Evolutionary conservation across 2,797 vertebrate species (phyloP).

Genomic region (Chrosomus eos): DNA sequence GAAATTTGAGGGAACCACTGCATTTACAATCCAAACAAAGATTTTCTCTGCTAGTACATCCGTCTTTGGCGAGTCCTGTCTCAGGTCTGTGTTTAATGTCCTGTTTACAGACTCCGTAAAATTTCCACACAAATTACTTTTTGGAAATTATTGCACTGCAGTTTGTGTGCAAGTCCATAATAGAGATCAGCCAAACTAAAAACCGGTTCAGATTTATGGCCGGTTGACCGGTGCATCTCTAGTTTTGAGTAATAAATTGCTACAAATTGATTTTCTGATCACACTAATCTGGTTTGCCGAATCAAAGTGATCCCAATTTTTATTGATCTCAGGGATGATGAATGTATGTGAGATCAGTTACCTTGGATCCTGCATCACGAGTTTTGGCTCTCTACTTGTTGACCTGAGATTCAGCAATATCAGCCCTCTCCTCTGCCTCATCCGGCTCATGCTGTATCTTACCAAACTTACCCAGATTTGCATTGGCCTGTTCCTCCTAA

Average conservation of each 20-base stretch:
- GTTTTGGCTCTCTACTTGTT: slow-evolving; percentile 79
- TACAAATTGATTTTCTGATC: neutral
- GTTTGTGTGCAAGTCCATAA: no score
- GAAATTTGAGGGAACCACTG: neutral
- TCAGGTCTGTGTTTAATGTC: neutral
- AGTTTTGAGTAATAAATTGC: neutral
- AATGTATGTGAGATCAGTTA: slow-evolving; percentile 37
- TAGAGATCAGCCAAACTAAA: neutral
- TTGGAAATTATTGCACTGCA: neutral
- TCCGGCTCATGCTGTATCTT: slow-evolving; percentile 86
- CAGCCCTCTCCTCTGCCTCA: slow-evolving; percentile 79
- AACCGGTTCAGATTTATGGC: no score
- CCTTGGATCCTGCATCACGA: slow-evolving; percentile 75
- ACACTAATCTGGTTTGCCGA: neutral
- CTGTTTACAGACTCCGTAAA: neutral
- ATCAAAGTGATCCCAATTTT: neutral
- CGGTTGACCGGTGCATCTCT: neutral
- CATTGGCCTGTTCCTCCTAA: slow-evolving; percentile 86
- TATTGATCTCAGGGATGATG: no score
- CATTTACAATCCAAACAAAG: neutral
- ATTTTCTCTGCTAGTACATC: neutral
- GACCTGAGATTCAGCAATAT: slow-evolving; percentile 81
- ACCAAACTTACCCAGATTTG: slow-evolving; percentile 85
- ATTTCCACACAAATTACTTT: no score
- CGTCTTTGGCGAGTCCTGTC: neutral